Evolutionary conservation across 2,888 invertebrate species (phyloP).

Genomic region (Drosophila infuscata): DNA sequence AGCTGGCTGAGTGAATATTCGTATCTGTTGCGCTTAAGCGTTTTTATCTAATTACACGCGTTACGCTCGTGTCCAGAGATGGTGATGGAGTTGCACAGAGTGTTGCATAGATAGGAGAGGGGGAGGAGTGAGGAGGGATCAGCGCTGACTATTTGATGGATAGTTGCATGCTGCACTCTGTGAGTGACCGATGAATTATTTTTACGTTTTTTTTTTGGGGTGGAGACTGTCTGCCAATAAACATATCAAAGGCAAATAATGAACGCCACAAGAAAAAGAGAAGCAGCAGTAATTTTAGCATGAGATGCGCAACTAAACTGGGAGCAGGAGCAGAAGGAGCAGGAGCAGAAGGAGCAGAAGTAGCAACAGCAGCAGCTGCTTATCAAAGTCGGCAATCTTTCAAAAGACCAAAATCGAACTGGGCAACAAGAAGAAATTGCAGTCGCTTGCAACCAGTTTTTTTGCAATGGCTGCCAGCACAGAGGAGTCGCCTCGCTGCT

Average conservation of each 20-base stretch:
- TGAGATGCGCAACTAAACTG: slow-evolving; percentile 35
- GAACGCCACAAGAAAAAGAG: slow-evolving; percentile 51
- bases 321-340: slow-evolving; percentile 29
- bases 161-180: background rate
- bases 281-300: slow-evolving; percentile 5
- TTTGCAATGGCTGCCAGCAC: slow-evolving; percentile 65
- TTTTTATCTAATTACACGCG: slow-evolving; percentile 81
- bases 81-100: background rate
- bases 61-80: slow-evolving; percentile 59
- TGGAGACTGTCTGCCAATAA: slow-evolving; percentile 53
- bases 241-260: slow-evolving; percentile 63
- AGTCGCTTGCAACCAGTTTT: slow-evolving; percentile 57
- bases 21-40: slow-evolving; percentile 68
- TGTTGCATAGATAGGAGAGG: too few species aligned
- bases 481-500: slow-evolving; percentile 3
- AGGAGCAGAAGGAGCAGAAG: background rate
- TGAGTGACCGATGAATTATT: slow-evolving; percentile 26
- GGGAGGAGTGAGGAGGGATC: too few species aligned
- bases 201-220: background rate
- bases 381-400: slow-evolving; percentile 85
- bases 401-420: slow-evolving; percentile 78
- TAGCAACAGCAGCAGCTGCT: slow-evolving; percentile 58
- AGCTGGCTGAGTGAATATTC: slow-evolving; percentile 17
- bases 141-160: slow-evolving; percentile 15
- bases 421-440: slow-evolving; percentile 44